These are phyloP conservation scores for Cebuella pygmaea DNA, from an alignment of 2,797 vertebrate species.

Conservation along the genomic window DNA sequence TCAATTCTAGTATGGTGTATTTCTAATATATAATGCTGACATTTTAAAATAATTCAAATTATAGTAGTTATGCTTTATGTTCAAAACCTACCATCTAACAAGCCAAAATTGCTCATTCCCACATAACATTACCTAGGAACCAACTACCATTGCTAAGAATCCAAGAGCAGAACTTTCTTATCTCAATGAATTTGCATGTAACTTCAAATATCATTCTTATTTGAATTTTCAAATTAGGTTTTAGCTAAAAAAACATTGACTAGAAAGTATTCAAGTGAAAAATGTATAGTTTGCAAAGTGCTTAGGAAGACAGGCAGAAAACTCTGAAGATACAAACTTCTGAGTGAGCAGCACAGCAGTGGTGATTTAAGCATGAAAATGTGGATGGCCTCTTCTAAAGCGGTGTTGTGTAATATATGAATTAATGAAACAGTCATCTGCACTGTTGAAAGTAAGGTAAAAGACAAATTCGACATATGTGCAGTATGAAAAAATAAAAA, in stretches of 20 bases:
- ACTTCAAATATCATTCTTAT: conserved; percentile 49
- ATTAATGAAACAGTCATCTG: neutral
- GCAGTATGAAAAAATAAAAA: neutral
- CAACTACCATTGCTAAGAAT: neutral
- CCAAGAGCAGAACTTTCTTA: neutral
- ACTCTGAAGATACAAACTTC: neutral
- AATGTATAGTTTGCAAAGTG: neutral
- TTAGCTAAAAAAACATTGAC: conserved; percentile 27
- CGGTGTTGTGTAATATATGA: neutral
- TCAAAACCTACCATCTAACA: neutral
- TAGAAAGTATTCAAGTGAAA: conserved; percentile 21
- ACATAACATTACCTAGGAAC: neutral
- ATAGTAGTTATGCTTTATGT: neutral
- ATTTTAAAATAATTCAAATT: neutral
- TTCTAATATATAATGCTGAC: neutral
- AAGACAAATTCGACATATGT: neutral
- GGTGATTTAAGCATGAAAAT: neutral
- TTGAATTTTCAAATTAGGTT: conserved; percentile 60
- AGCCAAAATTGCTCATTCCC: neutral
- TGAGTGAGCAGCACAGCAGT: neutral
- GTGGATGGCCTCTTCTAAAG: neutral
- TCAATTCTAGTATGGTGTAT: neutral
- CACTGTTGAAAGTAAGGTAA: neutral
- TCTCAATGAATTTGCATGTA: neutral
- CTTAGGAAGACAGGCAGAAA: neutral